Percentiles rank a stretch among this genome's conserved stretches.
Evolutionary conservation across 2,888 invertebrate species (phyloP).

Genomic region (Acanthococcus lagerstroemiae): DNA sequence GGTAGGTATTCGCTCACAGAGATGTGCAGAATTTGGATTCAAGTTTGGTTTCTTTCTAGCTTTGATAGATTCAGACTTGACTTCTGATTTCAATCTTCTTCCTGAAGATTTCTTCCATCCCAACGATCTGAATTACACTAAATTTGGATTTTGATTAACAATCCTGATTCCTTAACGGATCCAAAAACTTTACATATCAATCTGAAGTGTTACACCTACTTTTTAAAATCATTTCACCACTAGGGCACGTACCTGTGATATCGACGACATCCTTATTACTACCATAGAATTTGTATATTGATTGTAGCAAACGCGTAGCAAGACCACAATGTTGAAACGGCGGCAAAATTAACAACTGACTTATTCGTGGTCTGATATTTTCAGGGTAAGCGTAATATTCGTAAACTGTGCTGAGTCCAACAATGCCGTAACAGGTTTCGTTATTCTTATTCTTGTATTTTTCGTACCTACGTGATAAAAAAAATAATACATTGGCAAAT

Average conservation of each 20-base stretch:
- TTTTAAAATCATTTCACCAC: too few species aligned
- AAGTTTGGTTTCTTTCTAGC: too few species aligned
- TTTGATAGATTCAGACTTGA: too few species aligned
- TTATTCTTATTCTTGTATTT: constrained; percentile 52
- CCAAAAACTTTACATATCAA: too few species aligned
- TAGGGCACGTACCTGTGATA: constrained; percentile 59
- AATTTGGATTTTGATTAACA: too few species aligned
- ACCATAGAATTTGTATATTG: constrained; percentile 51
- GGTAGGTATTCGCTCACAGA: too few species aligned
- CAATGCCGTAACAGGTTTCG: constrained; percentile 58
- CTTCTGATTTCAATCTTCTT: too few species aligned
- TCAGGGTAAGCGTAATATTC: constrained; percentile 89
- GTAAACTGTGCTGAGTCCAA: constrained; percentile 85
- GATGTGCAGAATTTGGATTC: too few species aligned
- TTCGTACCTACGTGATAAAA: constrained; percentile 51
- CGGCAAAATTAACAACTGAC: constrained; percentile 87
- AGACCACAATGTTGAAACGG: constrained; percentile 78
- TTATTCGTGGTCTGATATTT: constrained; percentile 76
- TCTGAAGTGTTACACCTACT: too few species aligned
- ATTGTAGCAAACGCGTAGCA: constrained; percentile 63
- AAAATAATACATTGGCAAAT: neutral
- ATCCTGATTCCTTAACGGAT: too few species aligned
- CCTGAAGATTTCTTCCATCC: too few species aligned
- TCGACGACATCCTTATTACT: constrained; percentile 50
- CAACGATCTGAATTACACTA: too few species aligned